These are phyloP conservation scores for Cyphomyrus plagiostoma DNA, from an alignment of 2,113 vertebrate species.

Conservation along the genomic window DNA sequence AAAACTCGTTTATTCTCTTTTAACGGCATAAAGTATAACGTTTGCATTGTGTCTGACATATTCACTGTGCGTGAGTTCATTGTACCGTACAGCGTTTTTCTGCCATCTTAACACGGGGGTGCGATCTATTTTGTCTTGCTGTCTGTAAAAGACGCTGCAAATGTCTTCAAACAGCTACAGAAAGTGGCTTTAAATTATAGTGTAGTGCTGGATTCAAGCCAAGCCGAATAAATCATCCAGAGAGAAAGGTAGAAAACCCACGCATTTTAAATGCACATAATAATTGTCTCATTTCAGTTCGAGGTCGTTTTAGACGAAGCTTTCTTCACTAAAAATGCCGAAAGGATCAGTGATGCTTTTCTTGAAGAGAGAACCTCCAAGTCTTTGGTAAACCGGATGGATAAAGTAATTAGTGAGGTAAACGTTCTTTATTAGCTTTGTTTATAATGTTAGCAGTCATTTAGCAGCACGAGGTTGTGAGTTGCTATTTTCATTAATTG, in stretches of 20 bases:
- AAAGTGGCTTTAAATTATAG: background rate
- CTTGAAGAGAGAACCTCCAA: slow-evolving; percentile 32
- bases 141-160: no score
- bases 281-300: slow-evolving; percentile 29
- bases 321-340: slow-evolving; percentile 29
- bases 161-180: no score
- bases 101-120: background rate
- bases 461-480: background rate
- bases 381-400: slow-evolving; percentile 34
- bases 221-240: background rate
- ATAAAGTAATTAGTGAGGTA: slow-evolving; percentile 43
- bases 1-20: background rate
- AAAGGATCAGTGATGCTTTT: slow-evolving; percentile 20
- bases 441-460: background rate
- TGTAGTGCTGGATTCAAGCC: background rate
- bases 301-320: slow-evolving; percentile 30
- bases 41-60: background rate
- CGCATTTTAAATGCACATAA: background rate
- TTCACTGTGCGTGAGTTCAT: background rate
- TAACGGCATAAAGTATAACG: background rate
- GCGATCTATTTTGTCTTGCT: background rate
- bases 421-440: background rate
- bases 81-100: background rate
- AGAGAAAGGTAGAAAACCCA: background rate
- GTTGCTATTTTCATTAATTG: background rate